Conservation (phyloP, 2,113 vertebrate species). For the Daboia siamensis region DNA sequence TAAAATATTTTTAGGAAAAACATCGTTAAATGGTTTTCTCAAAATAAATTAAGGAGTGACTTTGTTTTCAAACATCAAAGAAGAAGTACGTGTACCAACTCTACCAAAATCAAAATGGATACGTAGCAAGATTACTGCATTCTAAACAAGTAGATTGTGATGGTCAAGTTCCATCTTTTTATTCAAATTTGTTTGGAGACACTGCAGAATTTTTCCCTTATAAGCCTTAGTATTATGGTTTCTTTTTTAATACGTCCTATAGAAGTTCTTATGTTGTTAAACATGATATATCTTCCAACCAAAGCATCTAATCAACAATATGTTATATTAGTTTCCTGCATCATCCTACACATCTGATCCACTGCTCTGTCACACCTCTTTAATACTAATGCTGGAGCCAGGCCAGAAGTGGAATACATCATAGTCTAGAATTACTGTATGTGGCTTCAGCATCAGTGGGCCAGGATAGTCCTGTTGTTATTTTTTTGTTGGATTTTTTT, state of each 20-base stretch:
- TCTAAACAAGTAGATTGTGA: background rate
- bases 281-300: background rate
- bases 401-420: background rate
- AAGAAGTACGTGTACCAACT: background rate
- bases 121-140: background rate
- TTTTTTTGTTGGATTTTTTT: background rate
- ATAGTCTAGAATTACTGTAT: background rate
- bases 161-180: background rate
- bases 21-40: background rate
- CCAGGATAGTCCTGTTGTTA: background rate
- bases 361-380: background rate
- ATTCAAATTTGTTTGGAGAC: background rate
- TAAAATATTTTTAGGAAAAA: constrained; percentile 18
- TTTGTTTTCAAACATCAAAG: constrained; percentile 19
- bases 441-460: background rate
- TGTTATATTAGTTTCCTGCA: background rate
- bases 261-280: background rate
- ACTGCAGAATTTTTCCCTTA: background rate
- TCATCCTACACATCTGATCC: background rate
- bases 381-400: background rate
- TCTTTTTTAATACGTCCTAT: background rate
- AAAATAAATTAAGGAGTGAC: constrained; percentile 18
- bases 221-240: background rate
- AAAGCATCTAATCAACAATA: background rate
- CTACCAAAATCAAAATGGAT: background rate